These are phyloP conservation scores for Heteromurus nitidus DNA, from an alignment of 2,888 invertebrate species.

Conservation along the genomic window DNA sequence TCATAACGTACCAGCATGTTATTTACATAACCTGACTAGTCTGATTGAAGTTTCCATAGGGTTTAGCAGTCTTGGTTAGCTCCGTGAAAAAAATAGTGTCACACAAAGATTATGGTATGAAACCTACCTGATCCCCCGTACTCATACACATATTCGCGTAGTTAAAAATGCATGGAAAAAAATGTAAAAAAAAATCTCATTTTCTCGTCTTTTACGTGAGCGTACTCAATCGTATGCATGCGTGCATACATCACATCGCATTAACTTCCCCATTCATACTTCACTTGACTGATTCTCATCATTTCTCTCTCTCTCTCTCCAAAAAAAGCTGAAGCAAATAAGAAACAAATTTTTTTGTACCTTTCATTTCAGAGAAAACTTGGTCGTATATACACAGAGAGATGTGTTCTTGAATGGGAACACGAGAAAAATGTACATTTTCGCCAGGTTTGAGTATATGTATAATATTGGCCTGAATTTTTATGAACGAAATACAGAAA, in stretches of 20 bases:
- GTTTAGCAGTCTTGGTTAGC: too few relatives aligned
- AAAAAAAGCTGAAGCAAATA: not conserved
- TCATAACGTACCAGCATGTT: too few relatives aligned
- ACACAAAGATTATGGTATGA: not conserved
- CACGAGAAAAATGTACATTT: not conserved
- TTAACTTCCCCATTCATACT: not conserved
- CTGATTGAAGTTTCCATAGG: too few relatives aligned
- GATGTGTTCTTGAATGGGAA: conserved; percentile 15
- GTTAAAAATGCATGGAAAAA: conserved; percentile 52
- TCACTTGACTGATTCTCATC: conserved; percentile 27
- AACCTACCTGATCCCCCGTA: too few relatives aligned
- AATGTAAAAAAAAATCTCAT: too few relatives aligned
- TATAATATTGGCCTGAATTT: not conserved
- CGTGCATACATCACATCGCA: not conserved
- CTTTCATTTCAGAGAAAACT: not conserved
- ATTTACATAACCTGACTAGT: too few relatives aligned
- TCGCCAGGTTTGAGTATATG: not conserved
- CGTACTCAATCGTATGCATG: not conserved
- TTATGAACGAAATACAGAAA: conserved; percentile 41
- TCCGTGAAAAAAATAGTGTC: not conserved
- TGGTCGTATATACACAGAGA: conserved; percentile 3
- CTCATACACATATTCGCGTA: conserved; percentile 2
- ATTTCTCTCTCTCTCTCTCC: too few relatives aligned
- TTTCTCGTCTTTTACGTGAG: too few relatives aligned
- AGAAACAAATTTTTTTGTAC: not conserved